Percentiles rank a stretch among this genome's conserved stretches.
These are phyloP conservation scores for Vimba vimba DNA, from an alignment of 2,113 vertebrate species.

Conservation along the genomic window DNA sequence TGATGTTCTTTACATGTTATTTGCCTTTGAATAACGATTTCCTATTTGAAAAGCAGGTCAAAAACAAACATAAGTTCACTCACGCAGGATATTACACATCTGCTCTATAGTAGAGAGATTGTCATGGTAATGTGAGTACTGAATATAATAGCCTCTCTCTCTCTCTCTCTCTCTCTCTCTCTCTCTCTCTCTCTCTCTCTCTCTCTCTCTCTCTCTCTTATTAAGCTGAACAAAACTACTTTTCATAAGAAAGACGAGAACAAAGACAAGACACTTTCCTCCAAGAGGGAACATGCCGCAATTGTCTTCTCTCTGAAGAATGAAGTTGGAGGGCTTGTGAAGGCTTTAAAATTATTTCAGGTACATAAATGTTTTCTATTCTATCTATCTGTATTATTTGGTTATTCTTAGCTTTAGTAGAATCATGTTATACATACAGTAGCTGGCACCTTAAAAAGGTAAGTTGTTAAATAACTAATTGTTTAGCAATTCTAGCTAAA, in stretches of 20 bases:
- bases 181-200: constrained; percentile 9
- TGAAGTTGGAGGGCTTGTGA: constrained; percentile 94
- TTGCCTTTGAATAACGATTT: constrained; percentile 13
- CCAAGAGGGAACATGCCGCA: constrained; percentile 84
- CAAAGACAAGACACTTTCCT: constrained; percentile 84
- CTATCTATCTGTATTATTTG: neutral
- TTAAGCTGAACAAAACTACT: constrained; percentile 81
- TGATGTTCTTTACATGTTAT: neutral
- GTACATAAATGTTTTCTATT: constrained; percentile 64
- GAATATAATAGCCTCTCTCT: neutral
- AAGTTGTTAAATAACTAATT: neutral
- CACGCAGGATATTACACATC: neutral
- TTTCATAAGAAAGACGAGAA: constrained; percentile 89
- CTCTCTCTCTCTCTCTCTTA: constrained; percentile 12
- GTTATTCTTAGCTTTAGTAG: neutral
- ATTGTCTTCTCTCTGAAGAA: constrained; percentile 96
- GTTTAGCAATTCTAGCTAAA: neutral
- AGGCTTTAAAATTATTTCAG: constrained; percentile 94
- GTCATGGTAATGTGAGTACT: constrained; percentile 11
- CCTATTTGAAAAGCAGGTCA: neutral
- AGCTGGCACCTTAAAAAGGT: neutral
- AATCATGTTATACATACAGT: neutral
- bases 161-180: constrained; percentile 7
- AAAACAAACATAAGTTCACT: constrained; percentile 14
- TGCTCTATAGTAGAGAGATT: constrained; percentile 1